A percentile compares a stretch with the other conserved stretches of the same genome.
These are phyloP conservation scores for Eclectus roratus DNA, from an alignment of 2,113 vertebrate species.

Conservation along the genomic window DNA sequence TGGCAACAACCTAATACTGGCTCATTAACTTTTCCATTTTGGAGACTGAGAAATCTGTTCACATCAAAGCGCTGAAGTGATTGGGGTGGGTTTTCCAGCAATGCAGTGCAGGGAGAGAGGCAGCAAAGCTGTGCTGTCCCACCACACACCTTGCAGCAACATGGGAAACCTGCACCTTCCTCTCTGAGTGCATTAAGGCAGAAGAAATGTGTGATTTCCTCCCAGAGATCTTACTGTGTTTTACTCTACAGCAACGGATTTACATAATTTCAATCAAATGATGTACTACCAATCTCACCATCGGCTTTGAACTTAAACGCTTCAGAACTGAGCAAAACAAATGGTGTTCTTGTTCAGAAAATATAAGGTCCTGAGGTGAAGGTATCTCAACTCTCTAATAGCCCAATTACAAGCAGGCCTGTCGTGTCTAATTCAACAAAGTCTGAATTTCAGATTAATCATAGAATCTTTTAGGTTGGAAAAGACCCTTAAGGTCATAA, in stretches of 20 bases:
- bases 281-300: neutral
- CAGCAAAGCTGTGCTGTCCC: neutral
- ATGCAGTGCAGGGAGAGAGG: accelerated
- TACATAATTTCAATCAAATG: neutral
- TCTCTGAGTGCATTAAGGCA: accelerated
- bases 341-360: neutral
- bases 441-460: neutral
- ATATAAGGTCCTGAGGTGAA: neutral
- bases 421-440: neutral
- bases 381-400: neutral
- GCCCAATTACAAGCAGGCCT: neutral
- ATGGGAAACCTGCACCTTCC: neutral
- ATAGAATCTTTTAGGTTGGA: neutral
- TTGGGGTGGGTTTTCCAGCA: accelerated
- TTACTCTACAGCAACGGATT: neutral
- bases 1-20: neutral
- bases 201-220: neutral
- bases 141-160: accelerated
- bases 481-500: neutral
- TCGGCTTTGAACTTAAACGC: neutral
- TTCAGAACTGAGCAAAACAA: neutral
- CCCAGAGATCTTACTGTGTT: neutral
- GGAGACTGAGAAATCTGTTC: neutral
- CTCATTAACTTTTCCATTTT: neutral
- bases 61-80: accelerated